Base-by-base conservation (phyloP, 1,140 invertebrate genomes). In the Drosophila serrata region DNA sequence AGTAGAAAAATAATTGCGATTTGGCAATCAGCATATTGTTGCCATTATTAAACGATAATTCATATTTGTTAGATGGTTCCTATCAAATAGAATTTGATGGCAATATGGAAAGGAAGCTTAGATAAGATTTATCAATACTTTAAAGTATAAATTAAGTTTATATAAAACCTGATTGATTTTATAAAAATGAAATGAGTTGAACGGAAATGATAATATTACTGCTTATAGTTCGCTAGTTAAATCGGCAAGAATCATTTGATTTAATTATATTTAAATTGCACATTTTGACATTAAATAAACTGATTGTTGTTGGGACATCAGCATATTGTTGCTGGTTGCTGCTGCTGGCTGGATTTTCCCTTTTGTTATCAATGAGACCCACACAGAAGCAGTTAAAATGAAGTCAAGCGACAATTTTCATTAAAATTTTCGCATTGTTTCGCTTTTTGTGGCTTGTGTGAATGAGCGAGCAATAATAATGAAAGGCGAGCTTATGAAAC, bases 331-430 rank as follows among this genome's bases (percentile, higher is more conserved):
- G 35, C 19, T 31, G 37, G 15, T 56, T 35, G 42, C 17, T 22
- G 35, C 15, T 35, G 35, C 31, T 60, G 35, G 37, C n/a, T 35
- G 35, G 27, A 40, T 48, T 24, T 31, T 24, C 43, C 27, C 40
- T 37, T 72, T 64, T 74, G 72, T 84, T 90, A 90, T 90, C 85
- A 81, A 65, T 67, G 61, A 42, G 72, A 57, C 53, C 67, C 55
- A 64, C 80, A 63, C 64, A 72, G 68, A 70, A 48, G 78, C 70
- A 79, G 79, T 90, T 78, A 74, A 81, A 85, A 90, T 85, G 65
- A 90, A 91, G 76, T 91, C 84, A 91, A 90, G 88, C 88, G 88
- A 82, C 88, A 91, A 91, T 91, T 88, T 91, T 91, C 88, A 91
- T 91, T 91, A 88, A 91, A 91, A 91, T 84, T 82, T 85, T 77